Conservation (phyloP, 2,888 invertebrate species). For the Anarsia innoxiella region DNA sequence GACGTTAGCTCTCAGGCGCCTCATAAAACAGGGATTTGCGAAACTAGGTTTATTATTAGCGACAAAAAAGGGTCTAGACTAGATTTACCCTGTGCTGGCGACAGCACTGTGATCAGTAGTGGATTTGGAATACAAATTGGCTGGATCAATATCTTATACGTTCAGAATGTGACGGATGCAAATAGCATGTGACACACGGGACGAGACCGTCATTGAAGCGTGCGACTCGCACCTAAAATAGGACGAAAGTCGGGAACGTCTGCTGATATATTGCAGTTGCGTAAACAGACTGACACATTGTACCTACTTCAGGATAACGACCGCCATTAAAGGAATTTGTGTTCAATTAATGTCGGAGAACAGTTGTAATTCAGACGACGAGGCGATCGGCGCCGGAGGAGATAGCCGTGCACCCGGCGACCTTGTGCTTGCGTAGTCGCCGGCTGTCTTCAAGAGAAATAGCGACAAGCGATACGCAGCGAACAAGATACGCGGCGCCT, state of each 20-base stretch:
- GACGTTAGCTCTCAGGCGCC: background rate
- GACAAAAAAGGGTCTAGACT: background rate
- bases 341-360: slow-evolving; percentile 34
- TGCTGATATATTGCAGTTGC: slow-evolving; percentile 42
- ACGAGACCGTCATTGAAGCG: slow-evolving; percentile 41
- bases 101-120: background rate
- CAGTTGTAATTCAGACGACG: background rate
- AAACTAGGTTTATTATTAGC: slow-evolving; percentile 1
- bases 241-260: slow-evolving; percentile 44
- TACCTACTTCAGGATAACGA: too few relatives aligned
- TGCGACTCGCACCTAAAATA: slow-evolving; percentile 43
- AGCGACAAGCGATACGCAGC: slow-evolving; percentile 40
- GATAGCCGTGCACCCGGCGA: slow-evolving; percentile 62
- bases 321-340: slow-evolving; percentile 28
- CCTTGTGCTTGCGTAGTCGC: slow-evolving; percentile 58
- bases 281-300: slow-evolving; percentile 28
- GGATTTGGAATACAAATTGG: background rate
- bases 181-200: slow-evolving; percentile 5
- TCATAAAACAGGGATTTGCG: slow-evolving; percentile 2
- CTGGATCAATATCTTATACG: background rate
- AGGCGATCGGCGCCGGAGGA: slow-evolving; percentile 39
- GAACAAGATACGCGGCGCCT: slow-evolving; percentile 47
- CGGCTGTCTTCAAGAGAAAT: slow-evolving; percentile 32
- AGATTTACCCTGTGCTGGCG: background rate
- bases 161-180: background rate